phyloP scores from a whole-genome alignment of 2,888 invertebrate species.

The Callimorpha dominula region DNA sequence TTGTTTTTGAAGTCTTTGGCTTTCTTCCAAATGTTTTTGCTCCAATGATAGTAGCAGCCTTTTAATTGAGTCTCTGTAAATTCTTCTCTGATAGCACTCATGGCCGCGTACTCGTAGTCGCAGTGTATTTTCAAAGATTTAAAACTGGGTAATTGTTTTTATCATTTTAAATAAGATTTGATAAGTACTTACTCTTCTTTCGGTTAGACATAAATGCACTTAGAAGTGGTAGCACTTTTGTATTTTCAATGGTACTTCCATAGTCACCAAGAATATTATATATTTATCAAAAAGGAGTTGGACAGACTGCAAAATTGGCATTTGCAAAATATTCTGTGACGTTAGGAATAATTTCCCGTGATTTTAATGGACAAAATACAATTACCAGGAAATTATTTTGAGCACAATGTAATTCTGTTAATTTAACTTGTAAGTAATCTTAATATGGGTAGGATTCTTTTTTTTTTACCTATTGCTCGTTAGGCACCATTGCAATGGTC shows the following conservation, averaged over 20 bases:
- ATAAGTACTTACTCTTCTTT: neutral
- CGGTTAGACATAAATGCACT: neutral
- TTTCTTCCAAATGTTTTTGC: neutral
- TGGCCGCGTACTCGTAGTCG: neutral
- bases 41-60: constrained; percentile 6
- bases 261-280: neutral
- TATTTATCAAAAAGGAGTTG: too few relatives aligned
- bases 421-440: too few relatives aligned
- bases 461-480: too few relatives aligned
- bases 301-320: too few relatives aligned
- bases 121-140: constrained; percentile 1
- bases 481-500: too few relatives aligned
- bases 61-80: neutral
- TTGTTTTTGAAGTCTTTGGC: neutral
- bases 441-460: too few relatives aligned
- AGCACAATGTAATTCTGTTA: too few relatives aligned
- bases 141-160: neutral
- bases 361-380: too few relatives aligned
- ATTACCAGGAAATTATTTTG: too few relatives aligned
- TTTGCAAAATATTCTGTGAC: too few relatives aligned
- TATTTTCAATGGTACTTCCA: neutral
- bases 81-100: constrained; percentile 4
- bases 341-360: too few relatives aligned
- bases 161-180: neutral
- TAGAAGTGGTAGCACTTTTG: neutral